Evolutionary conservation across 2,888 invertebrate genomes (phyloP).

Genomic region (Physocephala rufipes): DNA sequence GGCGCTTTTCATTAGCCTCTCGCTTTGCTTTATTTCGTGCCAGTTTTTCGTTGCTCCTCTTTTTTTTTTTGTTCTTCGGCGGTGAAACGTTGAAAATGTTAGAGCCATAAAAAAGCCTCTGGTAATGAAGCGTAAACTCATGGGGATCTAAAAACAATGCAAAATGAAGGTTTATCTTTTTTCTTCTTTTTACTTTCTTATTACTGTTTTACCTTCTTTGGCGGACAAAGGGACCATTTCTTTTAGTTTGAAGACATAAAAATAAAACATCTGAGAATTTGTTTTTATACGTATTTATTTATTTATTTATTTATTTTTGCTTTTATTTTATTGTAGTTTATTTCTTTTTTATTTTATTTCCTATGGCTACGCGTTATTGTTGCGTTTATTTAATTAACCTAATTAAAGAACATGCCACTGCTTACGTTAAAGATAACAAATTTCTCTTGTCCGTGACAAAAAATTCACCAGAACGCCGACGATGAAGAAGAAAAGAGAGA

Average conservation of each 20-base stretch:
- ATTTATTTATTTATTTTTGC: too few species aligned
- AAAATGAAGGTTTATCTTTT: background rate
- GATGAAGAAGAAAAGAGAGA: too few species aligned
- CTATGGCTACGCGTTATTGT: background rate
- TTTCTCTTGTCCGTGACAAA: slow-evolving; percentile 4
- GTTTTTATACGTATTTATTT: too few species aligned
- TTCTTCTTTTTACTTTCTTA: too few species aligned
- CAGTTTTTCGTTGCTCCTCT: slow-evolving; percentile 6
- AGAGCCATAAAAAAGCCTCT: slow-evolving; percentile 15
- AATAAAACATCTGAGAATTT: slow-evolving; percentile 4
- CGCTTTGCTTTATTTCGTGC: slow-evolving; percentile 24
- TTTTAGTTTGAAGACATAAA: background rate
- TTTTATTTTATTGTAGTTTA: too few species aligned
- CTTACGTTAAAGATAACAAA: slow-evolving; percentile 20
- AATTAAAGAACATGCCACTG: slow-evolving; percentile 52
- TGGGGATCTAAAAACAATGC: background rate
- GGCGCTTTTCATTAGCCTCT: background rate
- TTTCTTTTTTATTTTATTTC: background rate
- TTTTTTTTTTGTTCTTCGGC: slow-evolving; percentile 3
- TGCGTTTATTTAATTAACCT: slow-evolving; percentile 59
- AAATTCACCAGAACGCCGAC: background rate
- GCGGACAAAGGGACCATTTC: too few species aligned
- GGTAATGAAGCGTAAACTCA: slow-evolving; percentile 18
- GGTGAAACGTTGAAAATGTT: background rate
- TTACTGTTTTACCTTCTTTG: too few species aligned